These are phyloP conservation scores for Microctonus hyperodae DNA, from an alignment of 2,888 invertebrate species.

Conservation along the genomic window DNA sequence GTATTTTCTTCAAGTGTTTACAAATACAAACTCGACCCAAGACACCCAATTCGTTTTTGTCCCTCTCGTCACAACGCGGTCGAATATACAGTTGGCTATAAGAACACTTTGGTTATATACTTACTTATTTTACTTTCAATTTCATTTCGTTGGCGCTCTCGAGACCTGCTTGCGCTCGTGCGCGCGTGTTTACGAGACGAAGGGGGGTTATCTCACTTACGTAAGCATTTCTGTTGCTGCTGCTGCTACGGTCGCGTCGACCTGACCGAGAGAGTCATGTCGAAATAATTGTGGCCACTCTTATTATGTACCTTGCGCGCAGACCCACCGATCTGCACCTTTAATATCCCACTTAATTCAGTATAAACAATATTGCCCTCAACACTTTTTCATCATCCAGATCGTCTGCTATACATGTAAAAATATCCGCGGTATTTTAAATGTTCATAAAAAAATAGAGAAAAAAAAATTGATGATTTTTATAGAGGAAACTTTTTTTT, in stretches of 20 bases:
- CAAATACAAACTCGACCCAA: too few relatives aligned
- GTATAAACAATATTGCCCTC: neutral
- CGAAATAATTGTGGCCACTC: slow-evolving; percentile 61
- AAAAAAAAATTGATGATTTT: neutral
- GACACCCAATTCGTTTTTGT: neutral
- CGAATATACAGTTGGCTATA: slow-evolving; percentile 32
- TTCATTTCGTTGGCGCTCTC: slow-evolving; percentile 56
- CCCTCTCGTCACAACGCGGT: neutral
- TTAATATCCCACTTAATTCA: slow-evolving; percentile 34
- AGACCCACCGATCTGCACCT: slow-evolving; percentile 36
- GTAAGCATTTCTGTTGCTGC: slow-evolving; percentile 35
- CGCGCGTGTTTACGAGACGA: slow-evolving; percentile 40
- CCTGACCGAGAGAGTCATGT: slow-evolving; percentile 53
- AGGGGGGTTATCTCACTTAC: slow-evolving; percentile 39
- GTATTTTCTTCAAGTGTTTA: too few relatives aligned
- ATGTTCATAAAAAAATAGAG: neutral
- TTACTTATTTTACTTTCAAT: slow-evolving; percentile 61
- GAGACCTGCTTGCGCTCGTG: slow-evolving; percentile 31
- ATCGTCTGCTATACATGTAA: too few relatives aligned
- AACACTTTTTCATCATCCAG: too few relatives aligned
- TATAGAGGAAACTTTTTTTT: too few relatives aligned
- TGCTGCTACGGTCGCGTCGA: slow-evolving; percentile 42
- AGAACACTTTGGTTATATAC: slow-evolving; percentile 45
- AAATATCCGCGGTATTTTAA: too few relatives aligned
- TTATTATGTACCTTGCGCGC: slow-evolving; percentile 52